phyloP scores from a whole-genome alignment of 2,888 invertebrate genomes.

The Xestia xanthographa region DNA sequence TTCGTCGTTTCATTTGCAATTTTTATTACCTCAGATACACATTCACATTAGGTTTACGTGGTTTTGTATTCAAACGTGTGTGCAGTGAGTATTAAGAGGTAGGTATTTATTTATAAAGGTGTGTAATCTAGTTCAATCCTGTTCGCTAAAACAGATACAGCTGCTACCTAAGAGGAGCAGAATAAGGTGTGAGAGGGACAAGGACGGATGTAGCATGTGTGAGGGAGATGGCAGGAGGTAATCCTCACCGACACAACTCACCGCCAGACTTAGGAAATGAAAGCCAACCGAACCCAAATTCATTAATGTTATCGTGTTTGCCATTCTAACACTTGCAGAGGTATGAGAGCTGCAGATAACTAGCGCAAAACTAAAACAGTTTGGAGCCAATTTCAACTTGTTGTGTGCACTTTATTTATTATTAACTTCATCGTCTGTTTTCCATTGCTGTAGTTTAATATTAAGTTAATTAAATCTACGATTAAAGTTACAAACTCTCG shows the following conservation, averaged over 20 bases:
- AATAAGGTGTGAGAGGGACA: constrained; percentile 67
- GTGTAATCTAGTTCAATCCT: constrained; percentile 63
- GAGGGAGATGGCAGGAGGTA: constrained; percentile 69
- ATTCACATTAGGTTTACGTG: constrained; percentile 2
- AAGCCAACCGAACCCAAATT: constrained; percentile 83
- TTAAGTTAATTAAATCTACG: constrained; percentile 33
- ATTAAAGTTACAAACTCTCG: constrained; percentile 27
- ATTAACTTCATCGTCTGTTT: constrained; percentile 35
- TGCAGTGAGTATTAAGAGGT: constrained; percentile 13
- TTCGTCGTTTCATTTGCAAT: constrained; percentile 33
- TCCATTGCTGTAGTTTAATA: constrained; percentile 7
- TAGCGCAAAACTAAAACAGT: constrained; percentile 59
- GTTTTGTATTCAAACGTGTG: constrained; percentile 10
- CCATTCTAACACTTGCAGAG: constrained; percentile 76
- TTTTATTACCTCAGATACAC: constrained; percentile 21
- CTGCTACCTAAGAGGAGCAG: constrained; percentile 66
- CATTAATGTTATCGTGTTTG: constrained; percentile 83
- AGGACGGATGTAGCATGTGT: constrained; percentile 53
- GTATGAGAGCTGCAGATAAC: constrained; percentile 73
- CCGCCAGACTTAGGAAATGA: constrained; percentile 81
- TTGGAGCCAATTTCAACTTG: constrained; percentile 52
- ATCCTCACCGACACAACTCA: constrained; percentile 76
- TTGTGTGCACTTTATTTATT: constrained; percentile 46
- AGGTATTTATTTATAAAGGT: constrained; percentile 46
- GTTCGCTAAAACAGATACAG: constrained; percentile 66